Evolutionary conservation across 2,797 vertebrate species (phyloP), one percentile per base, ranked within the genome.

Genomic region (Erpetoichthys calabaricus): DNA sequence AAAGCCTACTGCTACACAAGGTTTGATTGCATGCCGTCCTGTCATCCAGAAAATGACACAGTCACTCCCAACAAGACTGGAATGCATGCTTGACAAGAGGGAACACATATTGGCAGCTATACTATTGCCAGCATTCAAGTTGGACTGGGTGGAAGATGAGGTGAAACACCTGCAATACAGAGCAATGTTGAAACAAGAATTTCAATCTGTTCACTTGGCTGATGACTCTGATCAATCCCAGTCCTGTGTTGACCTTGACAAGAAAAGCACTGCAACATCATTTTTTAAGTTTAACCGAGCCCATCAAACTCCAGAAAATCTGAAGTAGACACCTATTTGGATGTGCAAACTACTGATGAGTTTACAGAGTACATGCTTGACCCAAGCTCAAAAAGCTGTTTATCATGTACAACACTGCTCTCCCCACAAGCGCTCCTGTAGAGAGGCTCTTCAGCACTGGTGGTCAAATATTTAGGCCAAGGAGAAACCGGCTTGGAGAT

Each of bases 401-500:
- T 25, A 52, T 63, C 2, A 60, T 59, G 10, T n/a, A 63, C 55
- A 63, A 60, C 46, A 59, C 58, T 9, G 51, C 52, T 53, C 42
- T 59, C 9, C 58, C 25, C 4, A 54, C 52, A 45, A 56, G 54
- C 41, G 54, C 55, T 52, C 59, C 59, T 60, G 59, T 60, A 25
- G 59, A 60, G 54, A 60, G 44, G 44, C 42, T 60, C 5, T 60
- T 60, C 53, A 60, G 54, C 55, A 41, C 44, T n/a, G 56, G 60
- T 50, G 60, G 60, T 7, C 51, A 44, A 45, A 62, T 62, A 55
- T 60, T 60, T 49, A 64, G 62, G 45, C 62, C 60, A 57, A 65
- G 63, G 45, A 65, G 63, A 62, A 65, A 62, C 58, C 9, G 57
- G 2, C 51, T 59, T 45, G 63, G 57, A 59, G 57, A 65, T 65